Percentiles rank a stretch among this genome's conserved stretches.
These are phyloP conservation scores for Aspidapion aeneum DNA, from an alignment of 2,888 invertebrate genomes.

Conservation along the genomic window DNA sequence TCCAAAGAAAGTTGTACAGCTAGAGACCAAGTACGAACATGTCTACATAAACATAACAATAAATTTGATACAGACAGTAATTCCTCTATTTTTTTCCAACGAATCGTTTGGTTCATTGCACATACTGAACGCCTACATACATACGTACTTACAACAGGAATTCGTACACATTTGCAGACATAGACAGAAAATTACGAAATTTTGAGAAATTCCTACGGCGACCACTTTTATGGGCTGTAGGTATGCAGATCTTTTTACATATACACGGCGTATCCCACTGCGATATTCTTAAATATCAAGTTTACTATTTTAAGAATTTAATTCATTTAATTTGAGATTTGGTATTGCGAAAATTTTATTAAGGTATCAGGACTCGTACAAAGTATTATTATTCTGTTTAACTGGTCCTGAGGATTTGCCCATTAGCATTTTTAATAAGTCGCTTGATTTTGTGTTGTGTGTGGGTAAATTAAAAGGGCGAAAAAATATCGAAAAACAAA, in stretches of 20 bases:
- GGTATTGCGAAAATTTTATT: background rate
- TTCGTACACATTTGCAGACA: background rate
- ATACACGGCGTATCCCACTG: background rate
- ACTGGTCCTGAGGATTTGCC: no score
- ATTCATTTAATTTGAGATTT: background rate
- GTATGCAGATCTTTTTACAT: background rate
- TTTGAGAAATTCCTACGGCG: background rate
- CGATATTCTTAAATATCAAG: background rate
- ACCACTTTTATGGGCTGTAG: no score
- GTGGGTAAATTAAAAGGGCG: no score
- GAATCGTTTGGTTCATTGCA: background rate
- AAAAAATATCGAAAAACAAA: no score
- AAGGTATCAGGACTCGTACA: background rate
- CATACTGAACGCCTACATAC: background rate
- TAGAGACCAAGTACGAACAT: no score
- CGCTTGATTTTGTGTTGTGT: no score
- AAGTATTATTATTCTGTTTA: no score
- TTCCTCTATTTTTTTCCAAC: background rate
- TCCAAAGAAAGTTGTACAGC: no score
- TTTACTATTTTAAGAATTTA: background rate
- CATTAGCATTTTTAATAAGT: no score
- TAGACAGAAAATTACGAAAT: background rate
- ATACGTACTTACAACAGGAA: background rate
- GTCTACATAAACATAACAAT: background rate
- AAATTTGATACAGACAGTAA: background rate